Percentiles rank a stretch among this genome's conserved stretches.
phyloP scores from a whole-genome alignment of 2,888 invertebrate genomes.

The Agrilus cyanescens region DNA sequence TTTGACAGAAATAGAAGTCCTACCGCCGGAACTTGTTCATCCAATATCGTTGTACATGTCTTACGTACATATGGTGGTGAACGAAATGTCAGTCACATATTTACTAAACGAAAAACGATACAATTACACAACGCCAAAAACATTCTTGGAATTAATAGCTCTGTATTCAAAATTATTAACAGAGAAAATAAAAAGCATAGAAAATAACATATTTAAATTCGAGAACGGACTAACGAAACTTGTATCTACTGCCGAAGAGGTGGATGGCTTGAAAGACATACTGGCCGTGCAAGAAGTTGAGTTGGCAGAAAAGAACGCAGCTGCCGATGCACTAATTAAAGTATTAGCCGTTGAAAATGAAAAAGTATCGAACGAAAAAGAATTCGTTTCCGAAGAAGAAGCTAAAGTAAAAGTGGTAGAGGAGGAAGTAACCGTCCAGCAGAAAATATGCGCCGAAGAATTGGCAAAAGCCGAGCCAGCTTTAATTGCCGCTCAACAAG shows the following conservation, averaged over 20 bases:
- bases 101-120: constrained; percentile 76
- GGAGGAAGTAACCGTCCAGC: constrained; percentile 74
- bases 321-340: constrained; percentile 77
- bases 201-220: constrained; percentile 63
- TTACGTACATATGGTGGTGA: constrained; percentile 77
- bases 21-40: constrained; percentile 50
- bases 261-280: constrained; percentile 68
- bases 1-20: constrained; percentile 59
- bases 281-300: constrained; percentile 53
- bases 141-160: constrained; percentile 84
- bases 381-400: constrained; percentile 72
- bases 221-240: constrained; percentile 83
- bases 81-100: constrained; percentile 70
- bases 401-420: constrained; percentile 82
- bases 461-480: constrained; percentile 87
- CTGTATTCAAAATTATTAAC: constrained; percentile 62
- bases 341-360: constrained; percentile 83
- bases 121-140: constrained; percentile 95
- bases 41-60: constrained; percentile 82
- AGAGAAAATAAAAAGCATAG: constrained; percentile 56
- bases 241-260: constrained; percentile 74
- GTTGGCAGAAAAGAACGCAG: constrained; percentile 76
- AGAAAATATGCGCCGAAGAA: constrained; percentile 79
- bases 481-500: constrained; percentile 76
- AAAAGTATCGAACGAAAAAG: constrained; percentile 80